These are phyloP conservation scores for Pelmatolapia mariae DNA, from an alignment of 2,113 vertebrate genomes.

Conservation along the genomic window DNA sequence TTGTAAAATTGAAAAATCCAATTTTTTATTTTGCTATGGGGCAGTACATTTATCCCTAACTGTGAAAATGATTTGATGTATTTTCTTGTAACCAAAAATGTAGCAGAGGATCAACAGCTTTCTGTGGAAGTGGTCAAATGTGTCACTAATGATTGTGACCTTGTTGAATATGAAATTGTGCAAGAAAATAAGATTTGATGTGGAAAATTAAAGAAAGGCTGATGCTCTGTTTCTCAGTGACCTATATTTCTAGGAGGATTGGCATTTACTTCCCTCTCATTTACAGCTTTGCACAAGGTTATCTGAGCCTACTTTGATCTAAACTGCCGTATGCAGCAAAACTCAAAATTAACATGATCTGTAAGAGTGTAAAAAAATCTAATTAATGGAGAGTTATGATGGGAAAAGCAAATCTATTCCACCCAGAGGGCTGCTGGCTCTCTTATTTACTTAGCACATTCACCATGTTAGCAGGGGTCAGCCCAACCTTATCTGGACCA, in stretches of 20 bases:
- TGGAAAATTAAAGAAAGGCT: not conserved
- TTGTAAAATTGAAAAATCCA: not conserved
- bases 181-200: not conserved
- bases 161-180: not conserved
- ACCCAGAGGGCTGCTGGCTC: not conserved
- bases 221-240: not conserved
- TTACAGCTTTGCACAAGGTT: conserved; percentile 16
- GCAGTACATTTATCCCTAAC: not conserved
- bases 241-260: conserved; percentile 1
- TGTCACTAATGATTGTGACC: not conserved
- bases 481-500: not conserved
- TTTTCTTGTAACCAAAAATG: not conserved
- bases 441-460: not conserved
- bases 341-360: not conserved
- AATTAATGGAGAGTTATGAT: not conserved
- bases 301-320: conserved; percentile 15
- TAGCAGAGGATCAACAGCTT: not conserved
- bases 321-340: not conserved
- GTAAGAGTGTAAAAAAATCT: not conserved
- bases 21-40: not conserved
- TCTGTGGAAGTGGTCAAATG: not conserved
- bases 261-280: conserved; percentile 5
- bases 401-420: not conserved
- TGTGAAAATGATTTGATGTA: not conserved
- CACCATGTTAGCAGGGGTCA: not conserved